Percentiles rank a stretch among this genome's conserved stretches.
Conservation (phyloP, 1,140 invertebrate species). For the Ceratoteleas bidentatus region DNA sequence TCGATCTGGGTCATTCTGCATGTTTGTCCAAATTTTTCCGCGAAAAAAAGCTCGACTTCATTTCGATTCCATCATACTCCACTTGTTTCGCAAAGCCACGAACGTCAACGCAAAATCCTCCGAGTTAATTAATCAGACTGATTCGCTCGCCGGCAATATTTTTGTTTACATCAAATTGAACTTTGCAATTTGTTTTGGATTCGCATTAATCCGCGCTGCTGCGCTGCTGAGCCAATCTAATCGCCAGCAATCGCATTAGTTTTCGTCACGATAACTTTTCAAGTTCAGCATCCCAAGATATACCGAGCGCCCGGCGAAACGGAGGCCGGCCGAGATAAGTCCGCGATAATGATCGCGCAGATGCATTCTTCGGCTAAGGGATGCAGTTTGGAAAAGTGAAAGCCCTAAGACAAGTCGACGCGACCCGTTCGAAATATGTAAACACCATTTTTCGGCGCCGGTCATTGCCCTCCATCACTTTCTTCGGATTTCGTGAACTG, state of each 20-base stretch:
- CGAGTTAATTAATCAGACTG: no score
- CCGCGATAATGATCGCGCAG: no score
- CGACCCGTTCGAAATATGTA: conserved; percentile 17
- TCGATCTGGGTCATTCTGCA: no score
- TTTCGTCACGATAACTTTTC: conserved; percentile 3
- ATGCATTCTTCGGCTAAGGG: conserved; percentile 24
- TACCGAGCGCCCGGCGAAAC: no score
- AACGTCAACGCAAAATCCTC: no score
- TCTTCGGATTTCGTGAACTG: conserved; percentile 27
- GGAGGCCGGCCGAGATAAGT: conserved; percentile 17
- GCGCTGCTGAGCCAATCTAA: conserved; percentile 9
- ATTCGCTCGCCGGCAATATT: no score
- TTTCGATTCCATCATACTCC: no score
- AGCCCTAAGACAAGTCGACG: conserved; percentile 10
- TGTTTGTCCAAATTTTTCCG: no score
- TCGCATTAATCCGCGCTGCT: background rate
- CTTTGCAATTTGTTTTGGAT: background rate
- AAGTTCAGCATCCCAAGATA: conserved; percentile 1
- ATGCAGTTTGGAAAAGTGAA: conserved; percentile 31
- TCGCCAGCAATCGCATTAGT: conserved; percentile 8
- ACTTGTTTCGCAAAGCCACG: no score
- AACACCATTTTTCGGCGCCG: conserved; percentile 17
- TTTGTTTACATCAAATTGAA: background rate
- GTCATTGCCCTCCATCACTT: conserved; percentile 37
- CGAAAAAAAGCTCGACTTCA: no score